Conservation (phyloP, 2,797 vertebrate genomes). For the Scyliorhinus canicula region DNA sequence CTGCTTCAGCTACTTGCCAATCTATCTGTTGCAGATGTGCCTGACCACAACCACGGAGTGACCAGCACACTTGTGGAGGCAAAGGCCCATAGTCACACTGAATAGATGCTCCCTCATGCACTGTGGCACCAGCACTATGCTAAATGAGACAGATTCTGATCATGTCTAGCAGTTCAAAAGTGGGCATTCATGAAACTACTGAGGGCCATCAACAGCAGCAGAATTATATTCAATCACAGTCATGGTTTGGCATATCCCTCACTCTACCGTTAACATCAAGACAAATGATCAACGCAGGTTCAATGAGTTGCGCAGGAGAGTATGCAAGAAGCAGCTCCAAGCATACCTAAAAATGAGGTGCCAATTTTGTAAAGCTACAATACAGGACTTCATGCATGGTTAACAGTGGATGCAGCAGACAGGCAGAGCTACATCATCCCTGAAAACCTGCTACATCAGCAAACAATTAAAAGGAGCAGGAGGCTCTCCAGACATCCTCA, state of each 20-base stretch:
- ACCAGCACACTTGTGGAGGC: not conserved
- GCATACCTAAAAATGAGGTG: not conserved
- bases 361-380: not conserved
- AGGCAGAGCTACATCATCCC: not conserved
- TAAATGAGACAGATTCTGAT: not conserved
- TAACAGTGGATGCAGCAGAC: not conserved
- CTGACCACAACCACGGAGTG: too few relatives aligned
- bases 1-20: not conserved
- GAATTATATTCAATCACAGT: not conserved
- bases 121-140: not conserved
- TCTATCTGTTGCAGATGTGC: not conserved
- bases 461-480: too few relatives aligned
- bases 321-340: not conserved
- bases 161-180: not conserved
- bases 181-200: not conserved
- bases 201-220: not conserved
- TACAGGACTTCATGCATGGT: not conserved
- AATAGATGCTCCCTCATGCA: not conserved
- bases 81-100: not conserved
- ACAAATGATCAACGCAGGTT: not conserved
- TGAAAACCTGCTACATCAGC: not conserved
- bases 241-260: not conserved
- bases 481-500: too few relatives aligned
- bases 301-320: not conserved
- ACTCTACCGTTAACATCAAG: not conserved